These are phyloP conservation scores for Cardinalis cardinalis DNA, from an alignment of 2,113 vertebrate species.

Conservation along the genomic window DNA sequence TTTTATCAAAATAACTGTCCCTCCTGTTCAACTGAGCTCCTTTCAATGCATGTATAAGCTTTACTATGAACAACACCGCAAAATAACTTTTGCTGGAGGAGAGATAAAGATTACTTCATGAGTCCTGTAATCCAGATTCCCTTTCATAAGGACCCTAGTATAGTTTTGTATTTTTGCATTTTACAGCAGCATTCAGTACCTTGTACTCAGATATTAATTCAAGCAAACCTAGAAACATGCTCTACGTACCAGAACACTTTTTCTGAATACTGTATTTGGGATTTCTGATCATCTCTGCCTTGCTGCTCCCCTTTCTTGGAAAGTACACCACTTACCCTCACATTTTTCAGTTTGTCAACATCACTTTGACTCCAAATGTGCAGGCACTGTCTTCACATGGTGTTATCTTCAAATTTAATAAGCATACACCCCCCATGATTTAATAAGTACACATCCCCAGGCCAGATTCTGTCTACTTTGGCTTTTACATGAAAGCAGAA, in stretches of 20 bases:
- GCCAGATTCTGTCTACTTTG: background rate
- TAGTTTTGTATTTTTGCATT: background rate
- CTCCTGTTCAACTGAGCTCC: background rate
- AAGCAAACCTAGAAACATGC: background rate
- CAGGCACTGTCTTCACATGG: background rate
- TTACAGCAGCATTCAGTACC: background rate
- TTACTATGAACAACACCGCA: background rate
- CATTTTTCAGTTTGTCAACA: background rate
- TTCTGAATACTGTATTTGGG: background rate
- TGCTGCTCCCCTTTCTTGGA: background rate
- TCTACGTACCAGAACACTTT: background rate
- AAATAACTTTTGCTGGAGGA: background rate
- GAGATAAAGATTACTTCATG: background rate
- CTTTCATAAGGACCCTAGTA: background rate
- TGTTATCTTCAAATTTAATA: background rate
- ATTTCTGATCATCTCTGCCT: background rate
- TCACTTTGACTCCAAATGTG: background rate
- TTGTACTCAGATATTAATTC: background rate
- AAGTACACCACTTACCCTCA: accelerated
- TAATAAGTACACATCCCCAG: background rate
- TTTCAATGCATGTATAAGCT: background rate
- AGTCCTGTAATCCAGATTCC: background rate
- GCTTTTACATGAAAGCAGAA: background rate
- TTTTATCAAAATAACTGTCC: background rate
- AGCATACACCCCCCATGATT: background rate